These are phyloP conservation scores for Falco biarmicus DNA, from an alignment of 2,797 vertebrate species.

Conservation along the genomic window DNA sequence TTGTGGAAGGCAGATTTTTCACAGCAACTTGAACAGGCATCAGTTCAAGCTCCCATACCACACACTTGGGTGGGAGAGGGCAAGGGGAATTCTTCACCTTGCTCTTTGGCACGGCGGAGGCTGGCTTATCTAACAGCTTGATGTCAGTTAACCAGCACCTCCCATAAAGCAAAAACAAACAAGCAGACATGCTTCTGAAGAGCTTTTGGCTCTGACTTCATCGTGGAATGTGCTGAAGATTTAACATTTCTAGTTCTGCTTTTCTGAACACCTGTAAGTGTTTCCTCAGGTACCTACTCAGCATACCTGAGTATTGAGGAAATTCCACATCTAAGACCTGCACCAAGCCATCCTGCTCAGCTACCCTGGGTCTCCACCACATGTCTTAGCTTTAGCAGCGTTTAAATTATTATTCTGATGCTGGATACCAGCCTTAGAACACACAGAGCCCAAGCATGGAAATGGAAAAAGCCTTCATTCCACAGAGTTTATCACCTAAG, in stretches of 20 bases:
- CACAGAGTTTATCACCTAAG: background rate
- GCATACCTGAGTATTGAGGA: accelerated
- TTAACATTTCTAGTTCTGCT: background rate
- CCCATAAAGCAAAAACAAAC: background rate
- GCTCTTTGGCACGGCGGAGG: background rate
- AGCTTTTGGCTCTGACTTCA: background rate
- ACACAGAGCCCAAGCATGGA: background rate
- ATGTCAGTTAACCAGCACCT: background rate
- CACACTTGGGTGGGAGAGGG: background rate
- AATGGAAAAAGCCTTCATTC: background rate
- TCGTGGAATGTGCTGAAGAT: background rate
- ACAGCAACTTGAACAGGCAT: accelerated
- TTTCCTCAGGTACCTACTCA: background rate
- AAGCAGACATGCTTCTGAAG: background rate
- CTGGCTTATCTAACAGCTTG: background rate
- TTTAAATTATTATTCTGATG: accelerated
- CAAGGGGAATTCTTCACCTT: background rate
- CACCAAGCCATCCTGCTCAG: accelerated
- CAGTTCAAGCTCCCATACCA: background rate
- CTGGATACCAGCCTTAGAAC: background rate
- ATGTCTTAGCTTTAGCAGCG: accelerated
- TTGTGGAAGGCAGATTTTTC: accelerated
- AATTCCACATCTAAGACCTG: accelerated
- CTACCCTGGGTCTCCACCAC: background rate
- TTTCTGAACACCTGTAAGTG: background rate